These are phyloP conservation scores for Drosophila ustulata DNA, from an alignment of 2,888 invertebrate species.

Conservation along the genomic window DNA sequence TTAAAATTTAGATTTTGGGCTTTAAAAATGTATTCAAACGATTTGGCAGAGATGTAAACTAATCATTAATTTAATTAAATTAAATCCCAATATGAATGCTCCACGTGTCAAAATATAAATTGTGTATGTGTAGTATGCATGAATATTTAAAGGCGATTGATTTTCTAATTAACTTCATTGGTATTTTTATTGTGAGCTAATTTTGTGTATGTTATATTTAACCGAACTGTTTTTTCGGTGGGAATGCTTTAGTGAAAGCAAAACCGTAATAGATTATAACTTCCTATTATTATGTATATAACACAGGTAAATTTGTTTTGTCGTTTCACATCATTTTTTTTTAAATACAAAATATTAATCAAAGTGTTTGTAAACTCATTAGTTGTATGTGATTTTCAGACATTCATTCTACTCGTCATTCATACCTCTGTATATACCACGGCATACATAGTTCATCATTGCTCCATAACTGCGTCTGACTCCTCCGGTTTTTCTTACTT, in stretches of 20 bases:
- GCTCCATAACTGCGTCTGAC: slow-evolving; percentile 6
- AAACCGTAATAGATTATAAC: slow-evolving; percentile 78
- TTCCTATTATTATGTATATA: slow-evolving; percentile 77
- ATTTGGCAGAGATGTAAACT: slow-evolving; percentile 3
- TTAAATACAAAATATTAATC: slow-evolving; percentile 50
- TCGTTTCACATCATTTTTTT: slow-evolving; percentile 37
- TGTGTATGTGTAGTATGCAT: slow-evolving; percentile 3
- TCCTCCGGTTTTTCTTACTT: not conserved
- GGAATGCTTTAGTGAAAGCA: slow-evolving; percentile 75
- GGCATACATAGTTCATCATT: slow-evolving; percentile 10
- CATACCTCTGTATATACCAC: slow-evolving; percentile 1
- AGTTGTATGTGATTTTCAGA: slow-evolving; percentile 9
- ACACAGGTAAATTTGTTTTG: slow-evolving; percentile 70
- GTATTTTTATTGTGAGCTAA: slow-evolving; percentile 72
- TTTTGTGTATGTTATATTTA: slow-evolving; percentile 48
- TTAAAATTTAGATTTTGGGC: not conserved
- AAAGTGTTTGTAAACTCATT: slow-evolving; percentile 19
- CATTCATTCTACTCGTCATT: not conserved
- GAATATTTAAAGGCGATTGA: slow-evolving; percentile 47
- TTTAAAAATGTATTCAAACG: slow-evolving; percentile 4
- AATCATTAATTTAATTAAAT: slow-evolving; percentile 1
- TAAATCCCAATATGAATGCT: slow-evolving; percentile 1
- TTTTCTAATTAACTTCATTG: slow-evolving; percentile 67
- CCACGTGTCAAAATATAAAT: slow-evolving; percentile 6
- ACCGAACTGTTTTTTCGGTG: slow-evolving; percentile 72